Base-by-base conservation (phyloP, 2,888 invertebrate genomes). In the Pedicia rivosa region DNA sequence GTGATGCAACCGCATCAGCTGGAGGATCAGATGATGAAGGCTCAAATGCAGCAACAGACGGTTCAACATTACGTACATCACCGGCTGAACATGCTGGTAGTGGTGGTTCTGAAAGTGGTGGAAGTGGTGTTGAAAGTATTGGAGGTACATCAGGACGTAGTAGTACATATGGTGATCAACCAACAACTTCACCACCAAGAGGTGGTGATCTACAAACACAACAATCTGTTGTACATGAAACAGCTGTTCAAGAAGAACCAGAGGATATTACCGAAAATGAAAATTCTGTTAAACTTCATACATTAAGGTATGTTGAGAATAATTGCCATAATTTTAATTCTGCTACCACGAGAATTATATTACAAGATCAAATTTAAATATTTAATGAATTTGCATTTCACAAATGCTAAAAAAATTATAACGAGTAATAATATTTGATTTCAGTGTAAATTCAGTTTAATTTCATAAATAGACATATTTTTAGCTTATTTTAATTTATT, bases 91-190 rank as follows among this genome's bases (percentile, higher is more conserved):
- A 79, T 48, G 70, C 67, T 3, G 78, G 73, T 37, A 71, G 70
- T 45, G 70, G 70, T 41, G 86, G 83, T 37, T 84, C 83, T 9
- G 91, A 91, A 55, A 88, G 87, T 59, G 90, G 88, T 22, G 90
- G 86, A 40, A 88, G 88, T 51, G 88, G 82, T 19, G 86, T 84
- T 17, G 91, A 91, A 54, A 90, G 88, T 52, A 86, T 90, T 49
- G 83, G 83, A 15, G 87, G 90, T n/a, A 87, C 83, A 8, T 90
- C 90, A n/a, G 91, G 90, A 5, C 70, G 90, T 27, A 91, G 90
- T 63, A 90, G 90, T 48, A 83, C 86, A 2, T 91, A 91, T 55
- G 91, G 88, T 49, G 82, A 82, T 39, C 56, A 55, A 40, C 50
- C 54, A 1, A 56, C 54, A 36, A 51, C 54, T 12, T 59, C 61